Conservation (phyloP, 2,888 invertebrate genomes). For the Fragum whitleyi region DNA sequence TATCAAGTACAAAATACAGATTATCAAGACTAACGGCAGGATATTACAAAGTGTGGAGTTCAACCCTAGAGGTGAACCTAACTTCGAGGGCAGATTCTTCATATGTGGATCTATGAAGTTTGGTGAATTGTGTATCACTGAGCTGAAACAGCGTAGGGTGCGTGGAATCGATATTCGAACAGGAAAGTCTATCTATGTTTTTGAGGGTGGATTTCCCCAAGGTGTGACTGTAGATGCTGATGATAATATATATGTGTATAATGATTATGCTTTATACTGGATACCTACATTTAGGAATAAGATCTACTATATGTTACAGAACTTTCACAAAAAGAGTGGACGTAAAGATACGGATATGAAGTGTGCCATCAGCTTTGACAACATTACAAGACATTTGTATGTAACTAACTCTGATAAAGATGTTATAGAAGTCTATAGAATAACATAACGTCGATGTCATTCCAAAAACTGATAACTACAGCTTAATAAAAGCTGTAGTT, state of each 20-base stretch:
- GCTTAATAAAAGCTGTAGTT: too few species aligned
- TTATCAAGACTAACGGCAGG: conserved; percentile 48
- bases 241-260: conserved; percentile 59
- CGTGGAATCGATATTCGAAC: conserved; percentile 47
- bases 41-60: conserved; percentile 40
- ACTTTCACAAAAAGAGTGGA: conserved; percentile 28
- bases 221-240: conserved; percentile 45
- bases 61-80: conserved; percentile 51
- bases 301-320: conserved; percentile 53
- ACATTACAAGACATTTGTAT: conserved; percentile 32
- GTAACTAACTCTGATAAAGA: conserved; percentile 36
- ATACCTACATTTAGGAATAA: conserved; percentile 48
- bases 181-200: conserved; percentile 57
- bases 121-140: conserved; percentile 51
- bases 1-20: conserved; percentile 51
- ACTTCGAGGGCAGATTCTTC: conserved; percentile 47
- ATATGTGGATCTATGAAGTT: conserved; percentile 54
- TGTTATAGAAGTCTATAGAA: conserved; percentile 46
- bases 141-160: conserved; percentile 34
- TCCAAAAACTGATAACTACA: background rate
- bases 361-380: conserved; percentile 41
- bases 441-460: background rate
- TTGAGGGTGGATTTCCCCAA: conserved; percentile 57
- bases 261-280: conserved; percentile 56
- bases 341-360: conserved; percentile 31